Evolutionary conservation across 2,113 vertebrate genomes (phyloP).

Genomic region (Laticauda colubrina): DNA sequence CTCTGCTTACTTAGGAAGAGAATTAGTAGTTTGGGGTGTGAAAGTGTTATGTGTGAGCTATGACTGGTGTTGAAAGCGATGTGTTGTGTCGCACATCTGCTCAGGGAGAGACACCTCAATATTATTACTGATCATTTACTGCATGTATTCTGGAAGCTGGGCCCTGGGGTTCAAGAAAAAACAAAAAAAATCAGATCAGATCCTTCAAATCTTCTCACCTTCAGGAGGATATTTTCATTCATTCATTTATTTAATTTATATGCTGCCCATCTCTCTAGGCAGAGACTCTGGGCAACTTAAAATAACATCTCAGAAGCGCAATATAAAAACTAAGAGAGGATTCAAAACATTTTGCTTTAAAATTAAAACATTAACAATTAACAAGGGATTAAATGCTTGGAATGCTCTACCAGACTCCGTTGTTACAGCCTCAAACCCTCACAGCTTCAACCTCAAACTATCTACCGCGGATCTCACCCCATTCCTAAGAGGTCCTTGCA

Average conservation of each 20-base stretch:
- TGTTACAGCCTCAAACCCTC: no score
- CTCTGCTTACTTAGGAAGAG: neutral
- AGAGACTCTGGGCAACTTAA: neutral
- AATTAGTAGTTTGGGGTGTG: neutral
- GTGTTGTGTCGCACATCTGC: neutral
- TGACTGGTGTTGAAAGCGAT: neutral
- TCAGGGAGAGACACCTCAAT: neutral
- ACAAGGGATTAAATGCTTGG: neutral
- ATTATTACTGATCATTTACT: neutral
- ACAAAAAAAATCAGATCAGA: neutral
- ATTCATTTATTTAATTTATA: neutral
- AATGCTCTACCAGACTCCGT: no score
- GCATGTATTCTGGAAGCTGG: neutral
- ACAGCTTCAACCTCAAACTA: no score
- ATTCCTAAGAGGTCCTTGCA: no score
- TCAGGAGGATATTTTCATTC: neutral
- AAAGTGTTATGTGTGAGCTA: neutral
- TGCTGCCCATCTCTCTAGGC: neutral
- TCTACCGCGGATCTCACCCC: no score
- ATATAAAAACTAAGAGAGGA: neutral
- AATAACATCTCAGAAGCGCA: neutral
- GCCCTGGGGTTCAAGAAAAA: neutral
- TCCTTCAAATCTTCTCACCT: neutral
- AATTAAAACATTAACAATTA: neutral
- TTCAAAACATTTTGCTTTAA: neutral